Evolutionary conservation across 1,140 invertebrate species (phyloP), one percentile per base, ranked within the genome.

Genomic region (Aradophagus sp.): DNA sequence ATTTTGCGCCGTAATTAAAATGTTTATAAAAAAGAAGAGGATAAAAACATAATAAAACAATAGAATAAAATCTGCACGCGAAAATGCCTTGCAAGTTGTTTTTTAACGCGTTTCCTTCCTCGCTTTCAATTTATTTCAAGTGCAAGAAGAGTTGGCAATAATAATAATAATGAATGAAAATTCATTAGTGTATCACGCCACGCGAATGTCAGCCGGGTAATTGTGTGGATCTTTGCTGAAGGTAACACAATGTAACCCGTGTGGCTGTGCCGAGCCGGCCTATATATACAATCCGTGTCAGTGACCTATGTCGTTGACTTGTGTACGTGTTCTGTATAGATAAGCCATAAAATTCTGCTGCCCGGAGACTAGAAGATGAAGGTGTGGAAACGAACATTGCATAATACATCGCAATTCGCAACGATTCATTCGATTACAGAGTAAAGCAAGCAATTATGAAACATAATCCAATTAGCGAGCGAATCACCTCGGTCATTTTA

Each of bases 231-330:
- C n/a, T n/a, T n/a, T n/a, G n/a, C n/a, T n/a, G n/a, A n/a, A 27
- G 14, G 29, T 44, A 56, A 45, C 27, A 7, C 39, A 23, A 39
- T 61, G 36, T 42, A 61, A 61, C 36, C 41, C 50, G 50, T 48
- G 39, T 48, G 17, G 2, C 34, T 31, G 35, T 39, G 23, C 34
- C 14, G 35, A 42, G 29, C 35, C 42, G 39, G 45, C 31, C 29
- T 61, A 50, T 61, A 59, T 47, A 35, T 41, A 31, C 45, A 20
- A 61, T 12, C 20, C 19, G 38, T 62, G 47, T 62, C 45, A 62
- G 38, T 52, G 58, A 62, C 58, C 58, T 52, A 44, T 44, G 58
- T 62, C 58, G 44, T 44, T 36, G 32, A 53, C 59, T 36, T 39
- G 39, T 45, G 59, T 63, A 63, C 48, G 32, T 63, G 48, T 45